These are phyloP conservation scores for Oncorhynchus kisutch DNA, from an alignment of 2,113 vertebrate species.

Conservation along the genomic window DNA sequence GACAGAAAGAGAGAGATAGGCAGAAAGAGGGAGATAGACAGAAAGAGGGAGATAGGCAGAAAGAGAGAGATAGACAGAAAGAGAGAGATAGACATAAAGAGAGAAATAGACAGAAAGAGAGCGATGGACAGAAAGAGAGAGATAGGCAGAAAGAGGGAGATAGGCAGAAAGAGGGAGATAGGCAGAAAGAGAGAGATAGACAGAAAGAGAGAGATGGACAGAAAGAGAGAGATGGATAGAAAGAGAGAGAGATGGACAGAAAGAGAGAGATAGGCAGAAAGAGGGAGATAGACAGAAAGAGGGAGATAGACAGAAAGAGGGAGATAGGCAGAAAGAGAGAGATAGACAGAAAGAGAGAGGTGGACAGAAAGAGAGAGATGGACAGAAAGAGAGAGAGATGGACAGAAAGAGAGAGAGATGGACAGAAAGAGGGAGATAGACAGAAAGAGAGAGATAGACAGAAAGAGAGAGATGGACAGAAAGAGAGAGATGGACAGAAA, in stretches of 20 bases:
- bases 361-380: neutral
- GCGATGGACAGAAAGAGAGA: neutral
- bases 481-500: conserved; percentile 39
- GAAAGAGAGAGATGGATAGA: conserved; percentile 39
- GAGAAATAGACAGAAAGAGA: neutral
- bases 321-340: too few relatives aligned
- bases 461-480: conserved; percentile 36
- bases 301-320: neutral
- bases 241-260: conserved; percentile 38
- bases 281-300: conserved; percentile 41
- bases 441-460: conserved; percentile 36
- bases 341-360: too few relatives aligned
- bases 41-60: neutral
- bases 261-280: conserved; percentile 40
- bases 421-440: neutral
- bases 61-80: conserved; percentile 35
- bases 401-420: neutral
- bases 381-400: neutral
- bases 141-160: too few relatives aligned
- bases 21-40: neutral
- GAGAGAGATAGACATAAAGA: neutral
- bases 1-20: conserved; percentile 1
- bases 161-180: conserved; percentile 33
- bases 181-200: conserved; percentile 41
- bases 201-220: too few relatives aligned